Evolutionary conservation across 1,140 invertebrate species (phyloP), one percentile per base, ranked within the genome.

Genomic region (Aphaenogaster ashmeadi): DNA sequence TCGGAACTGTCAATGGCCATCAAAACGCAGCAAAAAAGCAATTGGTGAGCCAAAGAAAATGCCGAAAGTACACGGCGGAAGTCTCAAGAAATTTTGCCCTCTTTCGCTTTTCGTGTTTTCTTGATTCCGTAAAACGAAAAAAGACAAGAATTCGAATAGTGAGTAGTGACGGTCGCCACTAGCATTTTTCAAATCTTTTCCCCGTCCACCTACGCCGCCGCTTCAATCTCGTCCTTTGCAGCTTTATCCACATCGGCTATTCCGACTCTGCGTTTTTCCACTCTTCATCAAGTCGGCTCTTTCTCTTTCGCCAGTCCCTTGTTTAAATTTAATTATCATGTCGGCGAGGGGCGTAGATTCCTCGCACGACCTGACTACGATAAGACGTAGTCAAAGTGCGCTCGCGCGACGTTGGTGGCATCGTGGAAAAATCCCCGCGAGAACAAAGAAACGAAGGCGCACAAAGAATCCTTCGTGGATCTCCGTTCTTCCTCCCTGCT

Each of bases 281-380:
- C 54, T 62, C 38, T 62, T 84, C 54, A 84, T 84, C 41, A 66
- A 66, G 62, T 66, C 36, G 13, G 3, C 3, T 52, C 36, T 52
- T 11, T 50, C 21, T 75, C 62, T 72, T 64, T 54, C 77, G 50
- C 56, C 77, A 21, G 36, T 54, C 41, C 47, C 36, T 89, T 89
- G 60, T 75, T 75, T 84, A 75, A 84, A 84, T 75, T 84, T 84
- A 84, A 75, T 84, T 74, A 58, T 69, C 69, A 47, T 50, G 52
- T 38, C 69, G 27, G 18, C 18, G 15, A 47, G 41, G 18, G 41
- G n/a, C 69, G 21, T 21, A 4, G 52, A 6, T 27, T 72, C 38
- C 38, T 58, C 67, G 36, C 79, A 36, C 52, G 54, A 60, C 50
- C 41, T 33, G 54, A 3, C 41, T 18, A 27, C 67, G 66, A 72